A percentile compares a stretch with the other conserved stretches of the same genome.
Conservation (phyloP, 2,797 vertebrate species). For the Acanthurus leucopareius region DNA sequence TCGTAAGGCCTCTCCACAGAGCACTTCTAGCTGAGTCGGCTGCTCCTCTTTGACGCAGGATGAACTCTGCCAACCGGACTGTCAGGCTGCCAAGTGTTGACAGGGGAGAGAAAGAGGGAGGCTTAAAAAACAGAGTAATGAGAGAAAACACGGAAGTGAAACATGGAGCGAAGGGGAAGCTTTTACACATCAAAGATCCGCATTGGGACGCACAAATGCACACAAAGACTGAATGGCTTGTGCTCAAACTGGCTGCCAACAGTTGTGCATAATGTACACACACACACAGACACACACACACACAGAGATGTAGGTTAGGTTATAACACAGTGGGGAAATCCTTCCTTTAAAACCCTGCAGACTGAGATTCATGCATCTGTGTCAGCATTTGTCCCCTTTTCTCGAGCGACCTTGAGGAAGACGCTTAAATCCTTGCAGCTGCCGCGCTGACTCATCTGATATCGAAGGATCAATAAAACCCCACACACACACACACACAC, state of each 20-base stretch:
- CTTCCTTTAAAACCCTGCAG: neutral
- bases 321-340: neutral
- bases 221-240: neutral
- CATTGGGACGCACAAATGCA: neutral
- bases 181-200: neutral
- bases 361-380: no score
- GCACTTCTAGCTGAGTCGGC: slow-evolving; percentile 26
- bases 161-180: neutral
- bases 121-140: neutral
- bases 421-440: neutral
- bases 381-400: no score
- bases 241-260: neutral
- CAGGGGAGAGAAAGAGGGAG: neutral
- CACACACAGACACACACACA: neutral
- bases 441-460: neutral
- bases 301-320: neutral
- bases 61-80: neutral
- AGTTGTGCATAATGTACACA: neutral
- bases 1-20: slow-evolving; percentile 7
- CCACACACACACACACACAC: no score
- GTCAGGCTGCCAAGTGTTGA: slow-evolving; percentile 10
- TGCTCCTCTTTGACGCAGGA: slow-evolving; percentile 1
- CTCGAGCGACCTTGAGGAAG: neutral
- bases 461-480: slow-evolving; percentile 22
- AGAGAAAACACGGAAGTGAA: slow-evolving; percentile 9